Base-by-base conservation (phyloP, 2,113 vertebrate species). In the Carassius gibelio region DNA sequence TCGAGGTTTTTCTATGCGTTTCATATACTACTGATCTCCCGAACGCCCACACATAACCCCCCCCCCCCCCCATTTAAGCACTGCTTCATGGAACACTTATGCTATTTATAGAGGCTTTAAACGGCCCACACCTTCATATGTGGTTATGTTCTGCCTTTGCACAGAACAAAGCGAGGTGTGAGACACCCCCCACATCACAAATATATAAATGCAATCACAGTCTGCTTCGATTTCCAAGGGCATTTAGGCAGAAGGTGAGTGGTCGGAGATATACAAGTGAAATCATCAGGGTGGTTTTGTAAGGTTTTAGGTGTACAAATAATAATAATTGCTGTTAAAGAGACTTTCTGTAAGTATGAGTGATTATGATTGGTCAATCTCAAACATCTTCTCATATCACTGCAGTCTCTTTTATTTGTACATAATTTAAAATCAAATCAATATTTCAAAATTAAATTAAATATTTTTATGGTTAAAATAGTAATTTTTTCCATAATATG, bases 91-190 rank as follows among this genome's bases (percentile, higher is more conserved):
- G 52, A 85, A 85, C 78, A 85, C 84, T 85, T 81, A 21, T 45
- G 66, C 84, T 85, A 85, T 85, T 75, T 85, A 81, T 85, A 85
- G 84, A 30, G 55, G 77, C 55, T 85, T 85, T 81, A 81, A 85
- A 85, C 38, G 13, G 23, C 71, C 77, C 68, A 80, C 78, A 85
- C 84, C 52, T 85, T 85, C 84, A 81, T 55, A 85, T 75, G 76
- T 36, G 52, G 76, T 72, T 59, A 38, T 69, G 84, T 80, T 81
- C 69, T 72, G 66, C 36, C 10, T 64, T 81, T 13, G n/a, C 84
- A 64, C 9, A 81, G 77, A 85, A 57, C 79, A 62, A 19, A 75
- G 78, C 38, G 38, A 81, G 75, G 64, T 85, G 84, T 34, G 59
- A 85, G 64, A 85, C 81, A 72, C 66, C 81, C 81, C 81, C 81